A percentile compares a stretch with the other conserved stretches of the same genome.
These are phyloP conservation scores for Drosophila longiperda DNA, from an alignment of 2,888 invertebrate species.

Conservation along the genomic window DNA sequence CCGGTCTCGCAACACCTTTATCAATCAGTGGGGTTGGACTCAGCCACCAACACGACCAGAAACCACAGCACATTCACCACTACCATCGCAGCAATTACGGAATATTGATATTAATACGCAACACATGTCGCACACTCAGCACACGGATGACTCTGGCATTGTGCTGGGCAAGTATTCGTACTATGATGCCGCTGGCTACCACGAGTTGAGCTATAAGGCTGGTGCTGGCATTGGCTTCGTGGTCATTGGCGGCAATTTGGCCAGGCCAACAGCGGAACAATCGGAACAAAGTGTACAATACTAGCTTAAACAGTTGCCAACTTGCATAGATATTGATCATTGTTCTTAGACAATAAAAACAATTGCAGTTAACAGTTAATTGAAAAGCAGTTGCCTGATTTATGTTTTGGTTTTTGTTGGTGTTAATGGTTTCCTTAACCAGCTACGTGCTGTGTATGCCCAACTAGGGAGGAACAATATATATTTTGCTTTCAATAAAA, in stretches of 20 bases:
- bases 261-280: constrained; percentile 55
- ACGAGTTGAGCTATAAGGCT: constrained; percentile 90
- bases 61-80: constrained; percentile 33
- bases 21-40: constrained; percentile 49
- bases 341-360: constrained; percentile 13
- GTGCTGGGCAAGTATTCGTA: constrained; percentile 88
- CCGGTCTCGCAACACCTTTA: constrained; percentile 45
- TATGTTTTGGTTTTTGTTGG: constrained; percentile 4
- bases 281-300: background rate
- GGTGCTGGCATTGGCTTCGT: constrained; percentile 89
- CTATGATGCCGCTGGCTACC: constrained; percentile 90
- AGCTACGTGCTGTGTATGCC: constrained; percentile 16
- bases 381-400: constrained; percentile 9
- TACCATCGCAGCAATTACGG: constrained; percentile 35
- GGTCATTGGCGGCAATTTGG: constrained; percentile 83
- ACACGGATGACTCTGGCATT: constrained; percentile 79
- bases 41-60: constrained; percentile 24
- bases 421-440: constrained; percentile 3
- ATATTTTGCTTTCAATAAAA: background rate
- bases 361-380: constrained; percentile 7
- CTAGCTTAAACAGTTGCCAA: constrained; percentile 3
- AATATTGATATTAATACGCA: constrained; percentile 78
- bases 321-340: constrained; percentile 22
- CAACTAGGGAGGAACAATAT: constrained; percentile 3
- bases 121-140: constrained; percentile 80